Evolutionary conservation across 2,113 vertebrate species (phyloP), one percentile per base, ranked within the genome.

Genomic region (Pelobates fuscus): DNA sequence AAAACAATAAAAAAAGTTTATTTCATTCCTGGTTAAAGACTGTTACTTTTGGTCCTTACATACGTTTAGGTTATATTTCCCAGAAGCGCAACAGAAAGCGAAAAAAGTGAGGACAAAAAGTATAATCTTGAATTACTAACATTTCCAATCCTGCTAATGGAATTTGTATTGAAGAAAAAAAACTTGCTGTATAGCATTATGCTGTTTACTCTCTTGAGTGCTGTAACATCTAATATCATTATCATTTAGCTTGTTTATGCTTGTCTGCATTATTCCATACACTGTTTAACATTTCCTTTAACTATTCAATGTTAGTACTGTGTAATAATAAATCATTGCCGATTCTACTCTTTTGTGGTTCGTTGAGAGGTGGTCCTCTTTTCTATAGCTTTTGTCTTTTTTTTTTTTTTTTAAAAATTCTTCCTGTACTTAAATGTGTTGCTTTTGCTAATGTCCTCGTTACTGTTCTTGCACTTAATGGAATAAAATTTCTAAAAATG

Each of bases 381-480:
- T n/a, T 74, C 61, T 58, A 29, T 44, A 29, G 41, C 52, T 57
- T 54, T 30, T 44, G 5, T 1, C 17, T 8, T 44, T 57, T 54
- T 30, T 44, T 2, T 1, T 17, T 8, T 44, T 30, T 37, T 11
- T 26, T 25, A 37, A 49, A 65, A 43, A 66, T 67, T 59, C 63
- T 63, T 46, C n/a, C 54, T 30, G 25, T 43, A 44, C 20, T 74
- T 6, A 46, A 54, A 46, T 75, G 57, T 60, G 20, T 15, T 8
- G 15, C 54, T 29, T 57, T 46, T 21, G 15, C 37, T 75, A 75
- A 75, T 75, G 63, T 43, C 54, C 54, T 75, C 64, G 37, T 75
- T 75, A 75, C 63, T 67, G 72, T 59, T 75, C 72, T 21, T 43
- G 63, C 72, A 46, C 57, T 75, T 75, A 67, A 67, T 62, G 25